A percentile compares a stretch with the other conserved stretches of the same genome.
Evolutionary conservation across 2,113 vertebrate genomes (phyloP).

Genomic region (Anguilla japonica): DNA sequence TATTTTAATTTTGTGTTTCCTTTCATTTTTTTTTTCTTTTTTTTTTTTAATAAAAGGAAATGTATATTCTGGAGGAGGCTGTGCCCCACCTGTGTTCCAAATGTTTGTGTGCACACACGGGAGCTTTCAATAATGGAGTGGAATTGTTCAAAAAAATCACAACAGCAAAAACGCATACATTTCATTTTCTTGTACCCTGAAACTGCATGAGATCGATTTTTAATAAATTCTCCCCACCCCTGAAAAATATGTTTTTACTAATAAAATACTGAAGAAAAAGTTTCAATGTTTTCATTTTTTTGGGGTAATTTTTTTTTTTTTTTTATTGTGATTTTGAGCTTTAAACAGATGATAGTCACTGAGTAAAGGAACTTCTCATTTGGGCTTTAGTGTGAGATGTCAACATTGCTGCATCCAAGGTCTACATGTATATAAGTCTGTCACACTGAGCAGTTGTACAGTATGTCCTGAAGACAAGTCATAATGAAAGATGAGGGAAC

Average conservation of each 20-base stretch:
- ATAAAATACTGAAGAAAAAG: constrained; percentile 75
- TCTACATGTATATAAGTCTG: not conserved
- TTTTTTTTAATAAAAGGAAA: constrained; percentile 76
- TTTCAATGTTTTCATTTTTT: not conserved
- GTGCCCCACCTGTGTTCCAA: constrained; percentile 77
- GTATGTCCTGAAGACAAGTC: not conserved
- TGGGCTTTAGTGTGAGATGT: not conserved
- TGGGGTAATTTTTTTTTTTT: not conserved
- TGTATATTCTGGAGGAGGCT: constrained; percentile 75
- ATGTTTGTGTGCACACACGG: constrained; percentile 73
- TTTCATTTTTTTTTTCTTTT: constrained; percentile 74
- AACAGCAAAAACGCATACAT: constrained; percentile 67
- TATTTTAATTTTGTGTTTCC: constrained; percentile 41
- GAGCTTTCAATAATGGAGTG: constrained; percentile 79
- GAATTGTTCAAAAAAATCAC: constrained; percentile 68
- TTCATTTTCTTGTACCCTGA: constrained; percentile 80
- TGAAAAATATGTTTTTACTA: constrained; percentile 83
- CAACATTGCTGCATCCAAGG: not conserved
- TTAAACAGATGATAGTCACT: not conserved
- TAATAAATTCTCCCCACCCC: constrained; percentile 80
- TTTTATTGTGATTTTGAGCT: not conserved
- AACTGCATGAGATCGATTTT: constrained; percentile 88
- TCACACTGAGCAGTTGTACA: not conserved
- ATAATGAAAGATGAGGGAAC: not conserved
- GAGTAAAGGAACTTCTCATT: not conserved